Evolutionary conservation across 2,797 vertebrate species (phyloP).

Genomic region (Erpetoichthys calabaricus): DNA sequence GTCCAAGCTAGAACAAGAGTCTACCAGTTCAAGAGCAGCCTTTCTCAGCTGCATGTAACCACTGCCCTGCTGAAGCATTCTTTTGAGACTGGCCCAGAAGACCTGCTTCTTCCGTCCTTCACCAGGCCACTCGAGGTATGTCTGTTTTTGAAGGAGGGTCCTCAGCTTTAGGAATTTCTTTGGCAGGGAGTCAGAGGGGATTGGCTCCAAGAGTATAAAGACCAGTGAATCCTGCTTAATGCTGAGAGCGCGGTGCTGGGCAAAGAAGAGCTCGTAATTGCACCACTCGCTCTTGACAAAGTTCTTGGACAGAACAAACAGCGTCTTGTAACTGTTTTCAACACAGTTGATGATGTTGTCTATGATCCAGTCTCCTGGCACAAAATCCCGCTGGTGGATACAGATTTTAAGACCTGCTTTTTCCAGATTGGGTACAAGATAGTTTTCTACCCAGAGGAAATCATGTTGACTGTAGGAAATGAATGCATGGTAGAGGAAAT

Average conservation of each 20-base stretch:
- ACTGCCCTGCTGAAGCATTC: constrained; percentile 28
- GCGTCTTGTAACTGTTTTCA: constrained; percentile 69
- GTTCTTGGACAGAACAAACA: constrained; percentile 68
- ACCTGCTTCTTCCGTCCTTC: constrained; percentile 54
- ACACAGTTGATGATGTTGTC: constrained; percentile 73
- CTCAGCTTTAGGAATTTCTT: constrained; percentile 56
- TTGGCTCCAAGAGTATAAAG: constrained; percentile 63
- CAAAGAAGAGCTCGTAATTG: constrained; percentile 79
- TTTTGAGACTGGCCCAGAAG: constrained; percentile 60
- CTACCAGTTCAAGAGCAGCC: constrained; percentile 22
- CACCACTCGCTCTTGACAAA: constrained; percentile 80
- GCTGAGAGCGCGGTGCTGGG: constrained; percentile 61
- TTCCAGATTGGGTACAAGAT: constrained; percentile 54
- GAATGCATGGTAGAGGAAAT: constrained; percentile 57
- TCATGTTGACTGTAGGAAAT: constrained; percentile 72
- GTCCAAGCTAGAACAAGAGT: constrained; percentile 19
- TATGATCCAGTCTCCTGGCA: constrained; percentile 65
- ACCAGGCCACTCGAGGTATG: constrained; percentile 65
- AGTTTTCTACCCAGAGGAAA: constrained; percentile 50
- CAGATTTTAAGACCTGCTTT: constrained; percentile 46
- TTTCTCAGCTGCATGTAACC: constrained; percentile 26
- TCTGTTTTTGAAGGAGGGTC: constrained; percentile 53
- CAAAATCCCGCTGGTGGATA: constrained; percentile 64
- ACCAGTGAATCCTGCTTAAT: constrained; percentile 56
- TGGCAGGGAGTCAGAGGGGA: constrained; percentile 53